Evolutionary conservation across 2,797 vertebrate genomes (phyloP), one percentile per base, ranked within the genome.

Genomic region (Lutjanus argentimaculatus): DNA sequence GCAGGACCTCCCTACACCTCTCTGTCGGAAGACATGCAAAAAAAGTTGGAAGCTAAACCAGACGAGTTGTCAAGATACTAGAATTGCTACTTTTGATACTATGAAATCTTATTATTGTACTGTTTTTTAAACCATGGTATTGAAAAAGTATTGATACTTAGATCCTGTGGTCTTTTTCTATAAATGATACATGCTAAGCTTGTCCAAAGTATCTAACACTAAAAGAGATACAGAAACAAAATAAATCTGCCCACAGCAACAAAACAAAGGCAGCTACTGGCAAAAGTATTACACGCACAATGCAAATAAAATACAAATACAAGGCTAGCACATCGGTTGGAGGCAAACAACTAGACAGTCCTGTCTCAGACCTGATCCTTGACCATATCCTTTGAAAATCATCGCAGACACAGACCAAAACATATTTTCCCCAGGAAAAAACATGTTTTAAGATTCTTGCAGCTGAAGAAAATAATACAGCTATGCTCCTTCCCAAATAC

Each of bases 1-100:
- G 96, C 87, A 99, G 96, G 45, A 96, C 95, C 92, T 99, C 98
- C 91, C 96, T 86, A 63, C 67, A 73, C 64, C 77, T 85, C 72
- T 77, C 93, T 93, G 76, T 49, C 36, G 11, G 43, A 58, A 66
- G 7, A 62, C 17, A 82, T 72, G 92, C 84, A 92, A 42, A 57
- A 57, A 40, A 72, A 17, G 48, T 42, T 16, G 30, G 8, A 49
- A 46, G 22, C 8, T 58, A 17, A 67, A 72, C 58, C 5, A n/a
- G 1, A 62, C 0, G 6, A 40, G 6, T 2, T 15, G 19, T 67
- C 30, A 36, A 36, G 30, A 36, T 36, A 36, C 4, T 6, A 36
- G 30, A 36, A 36, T 36, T 6, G 4, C 6, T 36, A 36, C 30
- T 36, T 36, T 36, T 36, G 6, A 36, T 4, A 36, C 30, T 6